Evolutionary conservation across 2,113 vertebrate species (phyloP).

Genomic region (Erinaceus europaeus): DNA sequence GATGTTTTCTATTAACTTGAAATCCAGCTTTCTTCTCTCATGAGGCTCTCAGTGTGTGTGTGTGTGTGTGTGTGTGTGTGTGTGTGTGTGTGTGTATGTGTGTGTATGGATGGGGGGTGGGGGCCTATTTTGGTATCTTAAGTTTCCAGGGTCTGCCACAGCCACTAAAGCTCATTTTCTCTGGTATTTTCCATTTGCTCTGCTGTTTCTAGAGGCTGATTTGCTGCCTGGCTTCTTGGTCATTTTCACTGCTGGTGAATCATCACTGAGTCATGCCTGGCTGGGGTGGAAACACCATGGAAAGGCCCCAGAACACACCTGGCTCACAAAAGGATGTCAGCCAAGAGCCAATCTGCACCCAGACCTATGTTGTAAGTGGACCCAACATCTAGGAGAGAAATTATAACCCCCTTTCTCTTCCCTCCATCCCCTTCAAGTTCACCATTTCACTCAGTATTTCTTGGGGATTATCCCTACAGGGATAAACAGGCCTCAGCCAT

Average conservation of each 20-base stretch:
- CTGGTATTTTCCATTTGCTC: constrained; percentile 23
- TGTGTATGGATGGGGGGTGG: too few relatives aligned
- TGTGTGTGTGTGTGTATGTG: background rate
- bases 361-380: background rate
- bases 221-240: background rate
- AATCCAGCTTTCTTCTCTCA: background rate
- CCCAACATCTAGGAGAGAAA: background rate
- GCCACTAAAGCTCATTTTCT: background rate
- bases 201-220: background rate
- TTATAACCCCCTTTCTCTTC: background rate
- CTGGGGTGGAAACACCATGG: background rate
- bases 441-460: background rate
- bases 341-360: background rate
- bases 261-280: constrained; percentile 67
- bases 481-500: background rate
- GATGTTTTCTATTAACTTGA: background rate
- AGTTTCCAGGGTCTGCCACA: background rate
- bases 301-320: constrained; percentile 13
- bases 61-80: background rate
- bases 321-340: background rate
- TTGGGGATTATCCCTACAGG: background rate
- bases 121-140: background rate
- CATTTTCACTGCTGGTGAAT: constrained; percentile 49
- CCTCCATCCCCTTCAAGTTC: background rate
- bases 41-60: rapidly evolving